Evolutionary conservation across 2,113 vertebrate genomes (phyloP).

Genomic region (Gavia stellata): DNA sequence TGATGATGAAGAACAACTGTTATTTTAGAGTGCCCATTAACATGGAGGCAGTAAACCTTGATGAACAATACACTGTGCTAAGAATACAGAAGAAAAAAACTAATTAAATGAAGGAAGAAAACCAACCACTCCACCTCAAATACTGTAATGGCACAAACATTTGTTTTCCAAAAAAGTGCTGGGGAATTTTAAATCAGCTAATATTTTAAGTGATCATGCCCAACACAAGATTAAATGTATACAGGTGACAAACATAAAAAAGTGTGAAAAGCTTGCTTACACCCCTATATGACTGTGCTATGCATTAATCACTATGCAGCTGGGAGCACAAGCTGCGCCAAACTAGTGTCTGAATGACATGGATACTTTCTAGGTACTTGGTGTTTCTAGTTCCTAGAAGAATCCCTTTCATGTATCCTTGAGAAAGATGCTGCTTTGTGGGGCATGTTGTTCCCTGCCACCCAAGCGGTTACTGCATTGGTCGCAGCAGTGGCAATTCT

Average conservation of each 20-base stretch:
- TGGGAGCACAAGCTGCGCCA: background rate
- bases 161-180: background rate
- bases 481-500: background rate
- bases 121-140: background rate
- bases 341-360: background rate
- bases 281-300: background rate
- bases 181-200: background rate
- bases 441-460: background rate
- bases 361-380: background rate
- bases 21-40: background rate
- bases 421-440: background rate
- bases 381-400: background rate
- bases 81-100: background rate
- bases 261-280: background rate
- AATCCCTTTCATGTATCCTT: background rate
- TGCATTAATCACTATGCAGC: background rate
- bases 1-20: background rate
- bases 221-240: background rate
- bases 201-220: background rate
- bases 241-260: background rate
- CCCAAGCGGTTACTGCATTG: fast-evolving
- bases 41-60: background rate
- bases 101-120: background rate
- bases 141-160: background rate
- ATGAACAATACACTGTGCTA: background rate